phyloP scores from a whole-genome alignment of 2,888 invertebrate species.

The Hirtodrosophila histrioides region DNA sequence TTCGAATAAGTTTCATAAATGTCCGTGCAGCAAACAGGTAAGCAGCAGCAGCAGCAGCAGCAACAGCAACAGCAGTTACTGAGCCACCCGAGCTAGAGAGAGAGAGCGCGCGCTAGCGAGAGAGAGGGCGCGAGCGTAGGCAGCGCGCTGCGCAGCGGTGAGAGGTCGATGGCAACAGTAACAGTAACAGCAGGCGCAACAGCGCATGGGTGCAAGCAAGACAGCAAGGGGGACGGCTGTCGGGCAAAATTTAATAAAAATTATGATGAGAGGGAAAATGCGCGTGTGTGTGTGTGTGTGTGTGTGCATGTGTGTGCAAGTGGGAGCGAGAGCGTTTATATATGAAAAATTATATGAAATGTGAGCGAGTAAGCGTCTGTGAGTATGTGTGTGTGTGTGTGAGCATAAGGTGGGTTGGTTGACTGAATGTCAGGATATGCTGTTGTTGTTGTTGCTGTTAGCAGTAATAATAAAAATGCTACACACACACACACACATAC shows the following conservation, averaged over 20 bases:
- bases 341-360: conserved; percentile 80
- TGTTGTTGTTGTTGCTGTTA: conserved; percentile 42
- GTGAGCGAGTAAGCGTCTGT: conserved; percentile 64
- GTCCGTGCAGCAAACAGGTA: conserved; percentile 69
- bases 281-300: conserved; percentile 31
- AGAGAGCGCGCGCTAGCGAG: conserved; percentile 27
- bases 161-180: conserved; percentile 75
- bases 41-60: conserved; percentile 42
- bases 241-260: conserved; percentile 77
- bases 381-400: conserved; percentile 39
- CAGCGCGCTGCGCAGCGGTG: conserved; percentile 25
- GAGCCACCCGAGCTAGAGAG: conserved; percentile 48
- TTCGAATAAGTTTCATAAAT: conserved; percentile 79
- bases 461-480: conserved; percentile 75
- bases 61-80: conserved; percentile 39
- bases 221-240: conserved; percentile 36
- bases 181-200: conserved; percentile 61
- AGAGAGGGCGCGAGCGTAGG: conserved; percentile 27
- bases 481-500: conserved; percentile 46
- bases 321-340: conserved; percentile 65
- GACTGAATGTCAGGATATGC: conserved; percentile 75
- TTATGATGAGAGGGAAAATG: conserved; percentile 75
- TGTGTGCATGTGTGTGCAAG: conserved; percentile 35
- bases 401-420: conserved; percentile 76
- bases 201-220: conserved; percentile 42